Evolutionary conservation across 2,113 vertebrate species (phyloP).

Genomic region (Muntiacus muntjak): DNA sequence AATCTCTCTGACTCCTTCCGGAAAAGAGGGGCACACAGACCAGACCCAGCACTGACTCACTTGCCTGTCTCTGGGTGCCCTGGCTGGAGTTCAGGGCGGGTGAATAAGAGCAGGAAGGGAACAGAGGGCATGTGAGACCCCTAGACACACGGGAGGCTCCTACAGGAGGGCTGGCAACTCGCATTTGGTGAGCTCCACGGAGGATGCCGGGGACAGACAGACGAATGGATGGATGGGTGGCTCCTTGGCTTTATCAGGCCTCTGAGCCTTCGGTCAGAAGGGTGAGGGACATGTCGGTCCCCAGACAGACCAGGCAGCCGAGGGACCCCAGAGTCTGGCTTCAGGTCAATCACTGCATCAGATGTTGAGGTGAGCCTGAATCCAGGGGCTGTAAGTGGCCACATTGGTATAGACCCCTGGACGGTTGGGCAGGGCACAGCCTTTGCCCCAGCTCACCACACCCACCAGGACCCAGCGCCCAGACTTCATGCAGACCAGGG

Average conservation of each 20-base stretch:
- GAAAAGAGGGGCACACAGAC: neutral
- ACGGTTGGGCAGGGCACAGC: conserved; percentile 82
- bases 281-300: too few species aligned
- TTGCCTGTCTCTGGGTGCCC: neutral
- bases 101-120: neutral
- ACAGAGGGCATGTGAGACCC: neutral
- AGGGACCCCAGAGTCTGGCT: neutral
- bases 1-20: neutral
- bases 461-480: conserved; percentile 85
- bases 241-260: neutral
- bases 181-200: neutral
- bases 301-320: neutral
- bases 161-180: too few species aligned
- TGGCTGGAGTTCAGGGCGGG: neutral
- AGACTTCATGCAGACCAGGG: conserved; percentile 82
- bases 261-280: neutral
- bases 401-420: conserved; percentile 86
- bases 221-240: neutral
- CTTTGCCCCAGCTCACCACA: conserved; percentile 88
- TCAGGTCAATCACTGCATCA: neutral
- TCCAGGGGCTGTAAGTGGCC: conserved; percentile 81
- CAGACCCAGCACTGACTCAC: neutral
- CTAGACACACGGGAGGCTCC: fast-evolving
- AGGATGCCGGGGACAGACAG: neutral
- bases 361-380: conserved; percentile 55